These are phyloP conservation scores for Timandra comae DNA, from an alignment of 2,888 invertebrate genomes.

Conservation along the genomic window DNA sequence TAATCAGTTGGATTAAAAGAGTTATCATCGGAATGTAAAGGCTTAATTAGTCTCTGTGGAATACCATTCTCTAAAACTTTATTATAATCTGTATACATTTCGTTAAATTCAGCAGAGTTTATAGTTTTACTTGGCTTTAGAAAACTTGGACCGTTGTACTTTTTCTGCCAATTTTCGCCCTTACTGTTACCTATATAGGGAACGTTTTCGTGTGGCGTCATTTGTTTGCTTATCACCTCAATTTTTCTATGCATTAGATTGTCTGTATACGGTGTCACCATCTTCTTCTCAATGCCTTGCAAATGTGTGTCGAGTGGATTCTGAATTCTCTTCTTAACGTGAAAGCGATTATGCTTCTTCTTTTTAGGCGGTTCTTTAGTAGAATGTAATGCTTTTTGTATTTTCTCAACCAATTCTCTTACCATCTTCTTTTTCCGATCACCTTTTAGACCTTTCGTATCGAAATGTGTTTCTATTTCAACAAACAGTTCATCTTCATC, in stretches of 20 bases:
- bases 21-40: slow-evolving; percentile 33
- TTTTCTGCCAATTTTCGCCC: slow-evolving; percentile 36
- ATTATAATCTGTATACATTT: slow-evolving; percentile 43
- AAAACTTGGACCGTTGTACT: slow-evolving; percentile 35
- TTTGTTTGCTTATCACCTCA: slow-evolving; percentile 43
- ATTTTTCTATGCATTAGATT: slow-evolving; percentile 22
- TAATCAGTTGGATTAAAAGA: not conserved
- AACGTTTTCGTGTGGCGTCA: slow-evolving; percentile 18
- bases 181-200: slow-evolving; percentile 28
- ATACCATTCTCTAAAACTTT: slow-evolving; percentile 41
- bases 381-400: slow-evolving; percentile 52
- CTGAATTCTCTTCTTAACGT: slow-evolving; percentile 50
- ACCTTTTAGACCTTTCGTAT: slow-evolving; percentile 53
- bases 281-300: slow-evolving; percentile 9
- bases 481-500: slow-evolving; percentile 58
- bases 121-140: slow-evolving; percentile 40
- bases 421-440: slow-evolving; percentile 58
- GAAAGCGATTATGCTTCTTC: slow-evolving; percentile 28
- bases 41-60: slow-evolving; percentile 52
- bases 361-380: slow-evolving; percentile 27
- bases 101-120: slow-evolving; percentile 52
- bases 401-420: slow-evolving; percentile 51
- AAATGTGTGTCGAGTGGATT: slow-evolving; percentile 34
- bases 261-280: slow-evolving; percentile 6
- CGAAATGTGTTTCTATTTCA: slow-evolving; percentile 67